These are phyloP conservation scores for Lampris incognitus DNA, from an alignment of 2,113 vertebrate species.

Conservation along the genomic window DNA sequence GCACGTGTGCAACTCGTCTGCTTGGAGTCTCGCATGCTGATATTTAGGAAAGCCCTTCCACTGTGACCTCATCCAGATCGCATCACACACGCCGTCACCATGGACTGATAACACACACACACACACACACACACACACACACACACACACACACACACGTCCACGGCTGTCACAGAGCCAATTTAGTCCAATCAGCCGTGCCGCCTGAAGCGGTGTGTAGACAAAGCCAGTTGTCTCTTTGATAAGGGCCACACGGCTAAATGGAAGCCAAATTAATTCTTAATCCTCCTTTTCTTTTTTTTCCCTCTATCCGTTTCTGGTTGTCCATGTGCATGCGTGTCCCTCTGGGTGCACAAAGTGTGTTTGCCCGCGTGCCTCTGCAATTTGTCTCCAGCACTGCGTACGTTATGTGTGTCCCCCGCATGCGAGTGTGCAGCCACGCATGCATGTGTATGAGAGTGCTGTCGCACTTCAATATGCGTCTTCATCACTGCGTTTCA, in stretches of 20 bases:
- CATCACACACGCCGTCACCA: constrained; percentile 36
- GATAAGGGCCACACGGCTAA: constrained; percentile 81
- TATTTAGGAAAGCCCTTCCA: constrained; percentile 23
- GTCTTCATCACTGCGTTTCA: constrained; percentile 78
- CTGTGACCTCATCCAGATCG: constrained; percentile 30
- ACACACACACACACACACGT: neutral
- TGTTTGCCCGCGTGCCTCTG: constrained; percentile 32
- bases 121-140: constrained; percentile 1
- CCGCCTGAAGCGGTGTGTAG: constrained; percentile 75
- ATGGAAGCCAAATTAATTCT: constrained; percentile 85
- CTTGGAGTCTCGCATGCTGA: constrained; percentile 24
- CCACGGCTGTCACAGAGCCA: constrained; percentile 74
- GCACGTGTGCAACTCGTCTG: neutral
- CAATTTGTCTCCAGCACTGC: too few relatives aligned
- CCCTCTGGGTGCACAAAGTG: neutral
- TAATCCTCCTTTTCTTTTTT: constrained; percentile 68
- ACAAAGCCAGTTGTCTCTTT: constrained; percentile 84
- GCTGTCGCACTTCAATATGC: constrained; percentile 66
- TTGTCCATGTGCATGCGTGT: constrained; percentile 72
- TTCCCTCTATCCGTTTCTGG: constrained; percentile 78
- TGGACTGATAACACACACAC: constrained; percentile 29
- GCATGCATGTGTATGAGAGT: neutral
- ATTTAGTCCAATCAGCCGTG: constrained; percentile 81
- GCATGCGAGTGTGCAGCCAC: too few relatives aligned
- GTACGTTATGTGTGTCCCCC: too few relatives aligned